Evolutionary conservation across 2,797 vertebrate genomes (phyloP).

Genomic region (Mallotus villosus): DNA sequence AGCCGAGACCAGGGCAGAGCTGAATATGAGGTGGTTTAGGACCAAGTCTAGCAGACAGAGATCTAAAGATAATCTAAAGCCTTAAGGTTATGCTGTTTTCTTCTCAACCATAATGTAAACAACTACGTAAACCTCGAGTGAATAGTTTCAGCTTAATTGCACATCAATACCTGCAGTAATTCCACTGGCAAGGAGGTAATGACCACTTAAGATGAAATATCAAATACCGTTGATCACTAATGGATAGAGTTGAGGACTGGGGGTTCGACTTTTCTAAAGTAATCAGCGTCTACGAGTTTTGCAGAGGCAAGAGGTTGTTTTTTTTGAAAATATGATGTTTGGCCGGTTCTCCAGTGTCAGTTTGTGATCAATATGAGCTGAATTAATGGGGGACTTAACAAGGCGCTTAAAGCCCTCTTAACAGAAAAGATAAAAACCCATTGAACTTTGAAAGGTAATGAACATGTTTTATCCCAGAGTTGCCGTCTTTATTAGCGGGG

Average conservation of each 20-base stretch:
- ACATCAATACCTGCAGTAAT: slow-evolving; percentile 36
- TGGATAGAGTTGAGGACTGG: slow-evolving; percentile 28
- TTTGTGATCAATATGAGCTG: slow-evolving; percentile 61
- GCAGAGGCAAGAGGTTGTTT: slow-evolving; percentile 44
- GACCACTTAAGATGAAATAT: slow-evolving; percentile 42
- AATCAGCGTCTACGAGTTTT: slow-evolving; percentile 58
- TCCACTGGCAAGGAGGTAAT: slow-evolving; percentile 47
- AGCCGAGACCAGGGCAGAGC: not conserved
- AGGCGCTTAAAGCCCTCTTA: slow-evolving; percentile 71
- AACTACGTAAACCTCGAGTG: slow-evolving; percentile 26
- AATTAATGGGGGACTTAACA: slow-evolving; percentile 73
- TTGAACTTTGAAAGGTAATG: slow-evolving; percentile 70
- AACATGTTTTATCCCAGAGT: slow-evolving; percentile 63
- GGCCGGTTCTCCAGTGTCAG: slow-evolving; percentile 30
- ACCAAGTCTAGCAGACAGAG: too few relatives aligned
- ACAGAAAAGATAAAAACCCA: slow-evolving; percentile 66
- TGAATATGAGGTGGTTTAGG: too few relatives aligned
- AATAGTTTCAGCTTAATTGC: slow-evolving; percentile 11
- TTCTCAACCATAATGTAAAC: slow-evolving; percentile 27
- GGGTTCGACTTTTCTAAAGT: slow-evolving; percentile 53
- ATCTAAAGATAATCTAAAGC: too few relatives aligned
- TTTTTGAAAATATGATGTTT: slow-evolving; percentile 59
- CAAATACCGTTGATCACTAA: slow-evolving; percentile 43
- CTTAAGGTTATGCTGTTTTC: too few relatives aligned
- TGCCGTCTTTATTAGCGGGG: slow-evolving; percentile 61